Conservation (phyloP, 1,140 invertebrate species). For the Danaus plexippus region DNA sequence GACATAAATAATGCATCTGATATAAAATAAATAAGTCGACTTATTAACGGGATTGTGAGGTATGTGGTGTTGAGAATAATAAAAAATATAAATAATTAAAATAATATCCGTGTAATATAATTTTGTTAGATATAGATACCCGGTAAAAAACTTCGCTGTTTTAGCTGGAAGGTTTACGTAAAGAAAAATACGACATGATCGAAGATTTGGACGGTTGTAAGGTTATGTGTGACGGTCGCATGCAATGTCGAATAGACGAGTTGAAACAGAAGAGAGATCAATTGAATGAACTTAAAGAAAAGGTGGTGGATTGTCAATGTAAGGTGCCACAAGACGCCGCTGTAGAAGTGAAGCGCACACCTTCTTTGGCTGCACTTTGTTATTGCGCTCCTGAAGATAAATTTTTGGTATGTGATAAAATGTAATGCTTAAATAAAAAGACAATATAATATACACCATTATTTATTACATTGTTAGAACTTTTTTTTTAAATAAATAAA, state of each 20-base stretch:
- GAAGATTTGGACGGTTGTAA: conserved; percentile 51
- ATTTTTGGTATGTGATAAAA: conserved; percentile 26
- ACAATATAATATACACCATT: not conserved
- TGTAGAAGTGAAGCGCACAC: conserved; percentile 50
- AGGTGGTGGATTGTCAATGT: conserved; percentile 50
- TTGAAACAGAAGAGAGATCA: conserved; percentile 39
- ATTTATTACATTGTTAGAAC: not conserved
- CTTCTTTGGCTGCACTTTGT: conserved; percentile 51
- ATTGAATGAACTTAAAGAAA: conserved; percentile 33
- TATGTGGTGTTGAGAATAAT: no score
- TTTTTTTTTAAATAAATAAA: no score
- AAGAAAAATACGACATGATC: conserved; percentile 37
- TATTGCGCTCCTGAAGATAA: conserved; percentile 46
- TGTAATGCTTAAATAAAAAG: not conserved
- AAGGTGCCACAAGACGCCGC: conserved; percentile 40
- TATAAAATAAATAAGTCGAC: no score
- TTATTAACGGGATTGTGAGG: not conserved
- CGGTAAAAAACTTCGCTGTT: conserved; percentile 2
- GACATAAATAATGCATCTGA: no score
- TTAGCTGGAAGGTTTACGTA: conserved; percentile 35
- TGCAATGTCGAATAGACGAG: conserved; percentile 35
- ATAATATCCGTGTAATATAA: no score
- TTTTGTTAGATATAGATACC: no score
- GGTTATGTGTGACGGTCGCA: conserved; percentile 36
- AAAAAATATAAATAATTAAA: no score